phyloP scores from a whole-genome alignment of 1,140 invertebrate species.

The Hylaeus volcanicus region DNA sequence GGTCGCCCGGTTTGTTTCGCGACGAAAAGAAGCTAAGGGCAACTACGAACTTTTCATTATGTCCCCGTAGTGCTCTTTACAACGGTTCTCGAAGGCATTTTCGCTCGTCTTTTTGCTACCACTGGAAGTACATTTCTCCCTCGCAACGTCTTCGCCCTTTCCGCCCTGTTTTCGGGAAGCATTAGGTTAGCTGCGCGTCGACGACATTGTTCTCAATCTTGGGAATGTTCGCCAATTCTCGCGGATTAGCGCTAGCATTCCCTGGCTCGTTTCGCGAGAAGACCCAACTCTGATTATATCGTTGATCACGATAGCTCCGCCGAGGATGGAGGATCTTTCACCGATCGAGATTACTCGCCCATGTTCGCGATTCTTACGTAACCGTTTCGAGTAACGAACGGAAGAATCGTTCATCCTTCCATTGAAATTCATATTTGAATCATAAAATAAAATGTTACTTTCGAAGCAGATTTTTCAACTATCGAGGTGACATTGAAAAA shows the following conservation, averaged over 20 bases:
- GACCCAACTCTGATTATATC: too few species aligned
- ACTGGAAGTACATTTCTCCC: neutral
- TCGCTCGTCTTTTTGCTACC: neutral
- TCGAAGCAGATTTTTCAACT: too few species aligned
- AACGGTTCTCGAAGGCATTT: neutral
- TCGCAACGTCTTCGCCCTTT: neutral
- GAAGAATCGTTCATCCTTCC: too few species aligned
- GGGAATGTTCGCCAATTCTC: neutral
- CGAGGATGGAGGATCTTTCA: too few species aligned
- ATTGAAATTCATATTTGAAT: too few species aligned
- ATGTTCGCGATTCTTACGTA: too few species aligned
- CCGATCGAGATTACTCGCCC: too few species aligned
- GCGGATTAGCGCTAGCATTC: neutral
- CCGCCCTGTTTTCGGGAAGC: neutral
- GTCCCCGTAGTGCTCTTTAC: neutral
- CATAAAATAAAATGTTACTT: too few species aligned
- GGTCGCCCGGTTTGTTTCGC: neutral
- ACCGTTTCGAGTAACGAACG: too few species aligned
- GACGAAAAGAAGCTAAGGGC: neutral
- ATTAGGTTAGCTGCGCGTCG: neutral
- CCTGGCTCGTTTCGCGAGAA: too few species aligned
- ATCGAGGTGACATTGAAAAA: too few species aligned
- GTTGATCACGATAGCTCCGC: too few species aligned
- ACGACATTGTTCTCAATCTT: neutral
- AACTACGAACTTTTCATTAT: constrained; percentile 3